phyloP scores from a whole-genome alignment of 2,797 vertebrate genomes.

The Arctocebus calabarensis region DNA sequence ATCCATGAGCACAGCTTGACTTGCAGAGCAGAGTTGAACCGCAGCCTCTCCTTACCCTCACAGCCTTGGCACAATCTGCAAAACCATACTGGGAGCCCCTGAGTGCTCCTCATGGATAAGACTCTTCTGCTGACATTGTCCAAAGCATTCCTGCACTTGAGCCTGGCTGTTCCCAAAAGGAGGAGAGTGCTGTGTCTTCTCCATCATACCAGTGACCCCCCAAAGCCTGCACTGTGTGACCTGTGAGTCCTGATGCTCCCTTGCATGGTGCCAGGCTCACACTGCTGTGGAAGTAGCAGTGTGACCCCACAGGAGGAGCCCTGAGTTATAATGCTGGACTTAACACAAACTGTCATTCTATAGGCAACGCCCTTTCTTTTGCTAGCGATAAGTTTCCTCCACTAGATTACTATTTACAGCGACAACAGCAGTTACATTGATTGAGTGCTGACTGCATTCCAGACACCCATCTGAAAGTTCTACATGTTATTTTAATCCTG shows the following conservation, averaged over 20 bases:
- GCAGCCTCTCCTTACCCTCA: not conserved
- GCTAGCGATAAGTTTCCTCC: not conserved
- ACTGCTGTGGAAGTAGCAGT: not conserved
- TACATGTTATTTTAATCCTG: not conserved
- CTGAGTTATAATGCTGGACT: not conserved
- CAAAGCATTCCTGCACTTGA: not conserved
- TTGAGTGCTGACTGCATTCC: not conserved
- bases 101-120: not conserved
- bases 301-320: not conserved
- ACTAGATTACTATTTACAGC: not conserved
- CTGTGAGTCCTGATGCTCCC: not conserved
- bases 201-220: not conserved
- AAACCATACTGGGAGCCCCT: not conserved
- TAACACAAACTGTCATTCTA: fast-evolving
- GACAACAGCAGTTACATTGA: not conserved
- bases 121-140: not conserved
- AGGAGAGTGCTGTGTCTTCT: not conserved
- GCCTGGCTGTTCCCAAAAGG: not conserved
- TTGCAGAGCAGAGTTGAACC: not conserved
- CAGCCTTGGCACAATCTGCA: not conserved
- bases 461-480: not conserved
- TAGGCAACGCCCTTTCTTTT: not conserved
- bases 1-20: not conserved
- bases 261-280: fast-evolving
- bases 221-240: fast-evolving